Evolutionary conservation across 2,888 invertebrate species (phyloP).

Genomic region (Ormyrus rosae): DNA sequence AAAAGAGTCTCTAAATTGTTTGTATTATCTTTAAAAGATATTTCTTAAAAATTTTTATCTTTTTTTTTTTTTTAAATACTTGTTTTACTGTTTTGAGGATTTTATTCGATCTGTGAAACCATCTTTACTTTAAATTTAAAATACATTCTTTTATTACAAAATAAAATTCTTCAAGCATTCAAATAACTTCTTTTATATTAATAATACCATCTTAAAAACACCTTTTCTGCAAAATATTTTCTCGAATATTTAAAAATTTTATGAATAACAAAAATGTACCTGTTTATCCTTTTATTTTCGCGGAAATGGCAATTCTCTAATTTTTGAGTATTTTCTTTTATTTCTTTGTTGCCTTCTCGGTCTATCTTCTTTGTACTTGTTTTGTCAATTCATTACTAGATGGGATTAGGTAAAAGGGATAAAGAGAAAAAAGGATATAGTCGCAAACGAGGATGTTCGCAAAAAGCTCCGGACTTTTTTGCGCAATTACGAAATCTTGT

Average conservation of each 20-base stretch:
- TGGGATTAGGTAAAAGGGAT: slow-evolving; percentile 37
- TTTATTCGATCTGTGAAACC: too few relatives aligned
- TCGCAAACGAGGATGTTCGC: slow-evolving; percentile 27
- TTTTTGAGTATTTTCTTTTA: not conserved
- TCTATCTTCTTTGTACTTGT: slow-evolving; percentile 12
- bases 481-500: slow-evolving; percentile 38
- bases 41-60: too few relatives aligned
- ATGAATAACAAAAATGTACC: slow-evolving; percentile 1
- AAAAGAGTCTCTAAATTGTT: slow-evolving; percentile 1
- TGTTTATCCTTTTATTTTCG: slow-evolving; percentile 36
- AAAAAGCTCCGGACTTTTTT: slow-evolving; percentile 30
- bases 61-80: too few relatives aligned
- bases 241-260: too few relatives aligned
- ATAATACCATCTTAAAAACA: too few relatives aligned
- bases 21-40: too few relatives aligned
- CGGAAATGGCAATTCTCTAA: not conserved
- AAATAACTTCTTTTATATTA: too few relatives aligned
- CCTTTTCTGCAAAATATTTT: too few relatives aligned
- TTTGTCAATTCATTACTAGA: slow-evolving; percentile 29
- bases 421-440: slow-evolving; percentile 21
- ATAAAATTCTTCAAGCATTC: too few relatives aligned
- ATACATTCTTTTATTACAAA: too few relatives aligned
- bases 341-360: not conserved
- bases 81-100: too few relatives aligned
- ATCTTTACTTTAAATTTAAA: too few relatives aligned